Conservation (phyloP, 2,888 invertebrate genomes). For the Hololepta plana region DNA sequence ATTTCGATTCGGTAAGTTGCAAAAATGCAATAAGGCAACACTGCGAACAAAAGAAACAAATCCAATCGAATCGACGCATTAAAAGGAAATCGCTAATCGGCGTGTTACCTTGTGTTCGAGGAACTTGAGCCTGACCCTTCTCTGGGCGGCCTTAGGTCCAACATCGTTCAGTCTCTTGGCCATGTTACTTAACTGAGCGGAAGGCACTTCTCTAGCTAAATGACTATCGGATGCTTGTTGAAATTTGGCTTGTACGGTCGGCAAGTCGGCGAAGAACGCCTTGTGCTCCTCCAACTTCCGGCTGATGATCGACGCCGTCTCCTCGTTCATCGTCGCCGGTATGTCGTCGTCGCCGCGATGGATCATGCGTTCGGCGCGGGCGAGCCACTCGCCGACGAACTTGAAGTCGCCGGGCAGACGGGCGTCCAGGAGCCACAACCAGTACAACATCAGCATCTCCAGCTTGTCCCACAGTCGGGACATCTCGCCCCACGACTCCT, state of each 20-base stretch:
- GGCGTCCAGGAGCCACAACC: conserved; percentile 81
- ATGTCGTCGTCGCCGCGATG: conserved; percentile 71
- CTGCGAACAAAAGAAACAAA: conserved; percentile 19
- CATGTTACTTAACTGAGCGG: conserved; percentile 69
- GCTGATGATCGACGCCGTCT: conserved; percentile 73
- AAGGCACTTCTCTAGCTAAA: conserved; percentile 49
- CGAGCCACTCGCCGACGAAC: conserved; percentile 76
- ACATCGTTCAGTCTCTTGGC: conserved; percentile 57
- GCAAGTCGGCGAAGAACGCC: conserved; percentile 71
- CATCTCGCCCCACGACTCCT: conserved; percentile 73
- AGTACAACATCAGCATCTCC: conserved; percentile 58
- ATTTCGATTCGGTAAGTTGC: conserved; percentile 74
- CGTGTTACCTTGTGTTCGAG: conserved; percentile 59
- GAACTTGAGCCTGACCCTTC: conserved; percentile 73
- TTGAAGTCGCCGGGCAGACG: conserved; percentile 73
- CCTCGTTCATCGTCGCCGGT: conserved; percentile 70
- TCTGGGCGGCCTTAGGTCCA: conserved; percentile 58
- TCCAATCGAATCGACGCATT: not conserved
- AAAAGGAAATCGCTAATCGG: not conserved
- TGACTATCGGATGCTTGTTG: conserved; percentile 51
- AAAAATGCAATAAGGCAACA: conserved; percentile 87
- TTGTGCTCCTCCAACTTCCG: conserved; percentile 79
- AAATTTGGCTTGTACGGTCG: conserved; percentile 60
- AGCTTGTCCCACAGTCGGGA: conserved; percentile 66
- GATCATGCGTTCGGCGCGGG: conserved; percentile 66